phyloP scores from a whole-genome alignment of 2,888 invertebrate species.

The Campoplex capitator region DNA sequence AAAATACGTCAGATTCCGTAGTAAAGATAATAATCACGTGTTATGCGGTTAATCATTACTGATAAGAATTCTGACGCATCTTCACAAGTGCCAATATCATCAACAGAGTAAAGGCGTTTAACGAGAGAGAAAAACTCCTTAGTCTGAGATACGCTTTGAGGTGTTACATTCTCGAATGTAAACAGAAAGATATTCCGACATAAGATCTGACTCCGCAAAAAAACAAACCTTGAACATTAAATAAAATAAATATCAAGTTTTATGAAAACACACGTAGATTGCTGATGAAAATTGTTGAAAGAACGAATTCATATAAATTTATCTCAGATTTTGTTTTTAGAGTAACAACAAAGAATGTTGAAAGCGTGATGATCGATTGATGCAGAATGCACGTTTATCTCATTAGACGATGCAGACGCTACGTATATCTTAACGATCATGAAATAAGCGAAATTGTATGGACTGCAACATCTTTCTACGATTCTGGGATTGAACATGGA shows the following conservation, averaged over 20 bases:
- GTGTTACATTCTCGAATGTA: neutral
- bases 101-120: neutral
- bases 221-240: neutral
- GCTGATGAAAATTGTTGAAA: neutral
- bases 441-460: slow-evolving; percentile 55
- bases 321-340: too few relatives aligned
- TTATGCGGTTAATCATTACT: neutral
- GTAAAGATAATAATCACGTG: slow-evolving; percentile 20
- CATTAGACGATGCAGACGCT: neutral
- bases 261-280: neutral
- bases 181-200: neutral
- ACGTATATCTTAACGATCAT: neutral
- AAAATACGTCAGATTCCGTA: slow-evolving; percentile 17
- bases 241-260: neutral
- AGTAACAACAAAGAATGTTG: neutral
- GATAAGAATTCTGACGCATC: slow-evolving; percentile 27
- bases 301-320: too few relatives aligned
- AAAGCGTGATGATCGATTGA: neutral
- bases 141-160: neutral
- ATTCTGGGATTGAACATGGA: slow-evolving; percentile 84
- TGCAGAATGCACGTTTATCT: neutral
- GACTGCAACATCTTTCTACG: slow-evolving; percentile 76
- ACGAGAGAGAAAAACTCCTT: too few relatives aligned
- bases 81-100: neutral
- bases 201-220: neutral